These are phyloP conservation scores for Pogoniulus pusillus DNA, from an alignment of 2,797 vertebrate species.

Conservation along the genomic window DNA sequence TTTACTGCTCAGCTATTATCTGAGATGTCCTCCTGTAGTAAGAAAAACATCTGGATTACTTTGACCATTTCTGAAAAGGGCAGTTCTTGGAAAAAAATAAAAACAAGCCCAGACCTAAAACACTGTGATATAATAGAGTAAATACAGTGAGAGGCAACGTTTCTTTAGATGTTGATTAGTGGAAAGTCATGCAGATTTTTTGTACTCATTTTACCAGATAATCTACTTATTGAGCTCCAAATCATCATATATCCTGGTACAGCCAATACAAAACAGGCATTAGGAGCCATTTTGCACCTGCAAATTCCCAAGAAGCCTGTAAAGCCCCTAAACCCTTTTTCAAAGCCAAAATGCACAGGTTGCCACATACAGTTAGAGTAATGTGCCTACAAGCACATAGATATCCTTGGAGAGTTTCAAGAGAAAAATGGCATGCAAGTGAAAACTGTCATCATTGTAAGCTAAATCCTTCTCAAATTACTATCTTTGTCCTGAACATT, in stretches of 20 bases:
- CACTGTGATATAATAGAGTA: background rate
- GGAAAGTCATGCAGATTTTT: background rate
- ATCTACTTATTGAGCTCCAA: background rate
- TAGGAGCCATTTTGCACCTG: background rate
- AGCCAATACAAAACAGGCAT: background rate
- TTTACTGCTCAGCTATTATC: background rate
- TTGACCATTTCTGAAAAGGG: background rate
- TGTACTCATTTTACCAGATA: background rate
- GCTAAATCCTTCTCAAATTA: slow-evolving; percentile 63
- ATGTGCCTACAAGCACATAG: background rate
- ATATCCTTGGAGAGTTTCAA: background rate
- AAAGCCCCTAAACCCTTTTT: background rate
- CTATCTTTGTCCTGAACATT: slow-evolving; percentile 44
- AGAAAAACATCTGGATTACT: background rate
- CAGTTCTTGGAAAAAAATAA: background rate
- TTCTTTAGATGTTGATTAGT: background rate
- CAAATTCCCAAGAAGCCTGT: background rate
- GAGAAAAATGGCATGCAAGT: slow-evolving; percentile 1
- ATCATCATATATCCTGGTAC: background rate
- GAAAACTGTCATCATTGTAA: slow-evolving; percentile 2
- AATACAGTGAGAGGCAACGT: background rate
- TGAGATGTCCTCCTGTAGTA: background rate
- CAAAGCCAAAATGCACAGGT: background rate
- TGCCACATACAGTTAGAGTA: background rate
- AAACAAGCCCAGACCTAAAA: background rate